Base-by-base conservation (phyloP, 2,888 invertebrate species). In the Phengaris alcon region DNA sequence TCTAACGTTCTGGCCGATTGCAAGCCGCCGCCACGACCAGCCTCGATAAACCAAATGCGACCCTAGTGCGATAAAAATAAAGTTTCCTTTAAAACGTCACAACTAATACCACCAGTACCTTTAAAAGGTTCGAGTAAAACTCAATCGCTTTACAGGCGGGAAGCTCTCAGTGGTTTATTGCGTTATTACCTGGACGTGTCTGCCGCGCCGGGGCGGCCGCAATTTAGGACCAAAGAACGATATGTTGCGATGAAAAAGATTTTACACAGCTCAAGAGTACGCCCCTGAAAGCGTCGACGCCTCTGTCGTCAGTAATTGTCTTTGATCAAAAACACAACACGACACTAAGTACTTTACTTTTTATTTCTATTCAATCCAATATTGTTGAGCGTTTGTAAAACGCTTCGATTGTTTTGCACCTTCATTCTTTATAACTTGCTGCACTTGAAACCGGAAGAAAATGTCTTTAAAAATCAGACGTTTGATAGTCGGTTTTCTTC, bases 141-240 rank as follows among this genome's bases (percentile, higher is more conserved):
- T 91, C 91, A 91, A 93, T 92, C 91, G 91, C 88, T 92, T 91
- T 91, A 91, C 91, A 88, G 89, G 90, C 87, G 89, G 90, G 90
- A 91, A 90, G 88, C 91, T 90, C 92, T 90, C 91, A 90, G 91
- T 92, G 91, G 91, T 93, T 93, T 93, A 93, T 93, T 92, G 92
- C 90, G 92, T 93, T 93, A 93, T 93, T 93, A 93, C 93, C 93
- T 93, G 92, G 90, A 93, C 92, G 91, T 90, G 91, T 91, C 90
- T 87, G 87, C 88, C 88, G 88, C 88, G 86, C 80, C 87, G 90
- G 90, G 90, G 90, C 91, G 88, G 87, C 89, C 90, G 90, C 92
- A 92, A 93, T 92, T 92, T 89, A 86, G 88, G 88, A 83, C 89
- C 89, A 90, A 90, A 89, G 90, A 87, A 88, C 89, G 91, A 91